Conservation (phyloP, 1,140 invertebrate genomes). For the Brachionus rotundiformis region DNA sequence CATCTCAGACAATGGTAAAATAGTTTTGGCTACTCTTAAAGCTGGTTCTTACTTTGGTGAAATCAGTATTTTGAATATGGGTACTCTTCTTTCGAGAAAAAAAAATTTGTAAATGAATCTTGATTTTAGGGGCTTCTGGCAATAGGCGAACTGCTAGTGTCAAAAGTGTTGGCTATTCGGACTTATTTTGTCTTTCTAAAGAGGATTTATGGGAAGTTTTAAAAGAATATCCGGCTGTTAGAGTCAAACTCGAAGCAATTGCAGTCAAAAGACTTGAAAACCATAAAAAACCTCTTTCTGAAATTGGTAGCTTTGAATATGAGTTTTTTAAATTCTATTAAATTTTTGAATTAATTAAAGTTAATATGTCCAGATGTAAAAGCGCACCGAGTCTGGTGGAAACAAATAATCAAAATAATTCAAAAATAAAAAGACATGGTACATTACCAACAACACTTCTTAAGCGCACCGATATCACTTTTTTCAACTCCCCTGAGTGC, state of each 20-base stretch:
- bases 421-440: conserved; percentile 11
- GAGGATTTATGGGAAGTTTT: conserved; percentile 99
- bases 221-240: conserved; percentile 93
- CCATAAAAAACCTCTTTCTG: conserved; percentile 85
- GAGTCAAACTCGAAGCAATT: conserved; percentile 92
- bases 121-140: conserved; percentile 16
- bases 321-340: neutral
- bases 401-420: conserved; percentile 65
- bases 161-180: conserved; percentile 93
- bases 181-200: conserved; percentile 96
- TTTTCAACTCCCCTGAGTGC: neutral
- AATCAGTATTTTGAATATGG: conserved; percentile 99
- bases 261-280: conserved; percentile 93
- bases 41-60: conserved; percentile 95
- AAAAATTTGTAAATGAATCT: no score
- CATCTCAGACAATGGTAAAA: conserved; percentile 92
- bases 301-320: conserved; percentile 77
- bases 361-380: conserved; percentile 86
- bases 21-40: conserved; percentile 90
- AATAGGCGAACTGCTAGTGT: conserved; percentile 67
- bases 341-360: conserved; percentile 65
- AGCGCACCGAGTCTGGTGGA: conserved; percentile 92
- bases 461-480: conserved; percentile 31
- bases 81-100: no score
- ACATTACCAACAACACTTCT: conserved; percentile 27